These are phyloP conservation scores for Leptobrachium ailaonicum DNA, from an alignment of 2,113 vertebrate species.

Conservation along the genomic window DNA sequence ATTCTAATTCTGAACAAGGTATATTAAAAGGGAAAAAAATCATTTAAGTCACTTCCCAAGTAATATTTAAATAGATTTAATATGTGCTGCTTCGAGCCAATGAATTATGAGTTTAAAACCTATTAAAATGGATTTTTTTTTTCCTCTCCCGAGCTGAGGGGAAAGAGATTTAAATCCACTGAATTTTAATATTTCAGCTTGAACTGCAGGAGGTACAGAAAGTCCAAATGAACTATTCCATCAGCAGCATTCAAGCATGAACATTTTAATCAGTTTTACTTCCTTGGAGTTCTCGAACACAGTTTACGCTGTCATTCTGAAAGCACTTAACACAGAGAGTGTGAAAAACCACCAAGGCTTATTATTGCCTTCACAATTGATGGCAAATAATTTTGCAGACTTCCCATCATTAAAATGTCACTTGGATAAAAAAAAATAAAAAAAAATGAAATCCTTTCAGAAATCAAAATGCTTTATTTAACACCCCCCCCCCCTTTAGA, in stretches of 20 bases:
- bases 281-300: constrained; percentile 84
- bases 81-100: constrained; percentile 77
- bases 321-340: constrained; percentile 85
- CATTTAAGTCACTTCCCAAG: constrained; percentile 74
- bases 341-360: constrained; percentile 84
- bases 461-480: constrained; percentile 71
- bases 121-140: constrained; percentile 82
- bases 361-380: constrained; percentile 85
- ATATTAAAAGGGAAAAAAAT: constrained; percentile 60
- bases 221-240: constrained; percentile 86
- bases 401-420: constrained; percentile 86
- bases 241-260: constrained; percentile 84
- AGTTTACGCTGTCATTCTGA: constrained; percentile 84
- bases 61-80: constrained; percentile 84
- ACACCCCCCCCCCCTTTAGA: constrained; percentile 13
- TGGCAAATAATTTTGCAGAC: constrained; percentile 83
- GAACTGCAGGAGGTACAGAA: constrained; percentile 83
- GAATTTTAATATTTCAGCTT: constrained; percentile 89
- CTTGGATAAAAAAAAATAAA: constrained; percentile 5
- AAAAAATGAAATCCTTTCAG: constrained; percentile 78
- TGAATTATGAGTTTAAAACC: constrained; percentile 86
- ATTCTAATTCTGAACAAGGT: constrained; percentile 51
- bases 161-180: constrained; percentile 84
- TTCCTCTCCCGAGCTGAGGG: constrained; percentile 73
- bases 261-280: constrained; percentile 89